phyloP scores from a whole-genome alignment of 2,113 vertebrate species.

The Tachysurus vachellii region DNA sequence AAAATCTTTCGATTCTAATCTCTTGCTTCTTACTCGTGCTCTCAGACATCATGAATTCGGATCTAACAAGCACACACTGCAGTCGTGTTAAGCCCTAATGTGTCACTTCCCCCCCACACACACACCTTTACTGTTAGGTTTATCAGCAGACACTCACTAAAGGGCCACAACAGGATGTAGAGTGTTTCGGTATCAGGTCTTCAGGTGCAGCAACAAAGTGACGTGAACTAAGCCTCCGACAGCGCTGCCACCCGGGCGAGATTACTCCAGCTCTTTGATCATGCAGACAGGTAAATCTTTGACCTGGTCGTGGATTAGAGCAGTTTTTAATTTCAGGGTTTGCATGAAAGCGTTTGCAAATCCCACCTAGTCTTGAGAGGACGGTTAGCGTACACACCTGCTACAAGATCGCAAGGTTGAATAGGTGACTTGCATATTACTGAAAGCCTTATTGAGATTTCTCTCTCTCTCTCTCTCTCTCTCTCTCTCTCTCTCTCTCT shows the following conservation, averaged over 20 bases:
- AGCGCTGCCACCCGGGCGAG: conserved; percentile 24
- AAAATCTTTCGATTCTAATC: neutral
- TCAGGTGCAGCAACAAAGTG: neutral
- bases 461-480: neutral
- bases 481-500: neutral
- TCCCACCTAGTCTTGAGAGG: neutral
- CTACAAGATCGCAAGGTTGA: neutral
- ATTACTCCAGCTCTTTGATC: conserved; percentile 32
- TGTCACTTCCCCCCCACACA: neutral
- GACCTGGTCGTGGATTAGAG: conserved; percentile 45
- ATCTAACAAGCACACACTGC: conserved; percentile 40
- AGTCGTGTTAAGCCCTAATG: conserved; percentile 29
- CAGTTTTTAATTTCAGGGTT: conserved; percentile 36
- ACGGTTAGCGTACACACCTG: neutral
- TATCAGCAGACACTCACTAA: neutral
- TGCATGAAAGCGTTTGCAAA: conserved; percentile 28
- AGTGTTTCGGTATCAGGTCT: neutral
- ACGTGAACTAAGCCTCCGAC: conserved; percentile 10
- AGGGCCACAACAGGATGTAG: neutral
- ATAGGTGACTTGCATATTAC: neutral
- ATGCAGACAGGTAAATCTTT: conserved; percentile 40
- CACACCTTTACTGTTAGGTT: conserved; percentile 16
- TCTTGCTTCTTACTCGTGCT: conserved; percentile 7
- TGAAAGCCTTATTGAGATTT: neutral
- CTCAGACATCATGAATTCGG: neutral